Evolutionary conservation across 2,888 invertebrate species (phyloP).

Genomic region (Epistrophella euchroma): DNA sequence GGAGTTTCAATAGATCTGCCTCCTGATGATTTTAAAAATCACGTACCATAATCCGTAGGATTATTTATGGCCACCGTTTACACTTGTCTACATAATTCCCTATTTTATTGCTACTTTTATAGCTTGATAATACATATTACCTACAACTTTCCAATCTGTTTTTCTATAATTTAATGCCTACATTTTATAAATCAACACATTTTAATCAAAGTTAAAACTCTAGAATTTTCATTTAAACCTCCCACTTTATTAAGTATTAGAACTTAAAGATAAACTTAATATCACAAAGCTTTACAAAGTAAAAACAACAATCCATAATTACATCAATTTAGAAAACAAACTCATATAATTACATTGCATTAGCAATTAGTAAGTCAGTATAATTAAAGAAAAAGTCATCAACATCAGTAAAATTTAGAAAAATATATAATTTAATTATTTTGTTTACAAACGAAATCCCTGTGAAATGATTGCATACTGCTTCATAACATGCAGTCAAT

Average conservation of each 20-base stretch:
- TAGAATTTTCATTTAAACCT: not conserved
- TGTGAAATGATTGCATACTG: not conserved
- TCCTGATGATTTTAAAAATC: no score
- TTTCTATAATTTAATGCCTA: no score
- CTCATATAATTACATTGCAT: not conserved
- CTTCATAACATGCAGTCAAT: not conserved
- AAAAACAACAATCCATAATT: not conserved
- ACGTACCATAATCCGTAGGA: no score
- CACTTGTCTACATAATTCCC: no score
- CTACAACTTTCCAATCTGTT: no score
- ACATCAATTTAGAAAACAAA: conserved; percentile 11
- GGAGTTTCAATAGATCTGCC: no score
- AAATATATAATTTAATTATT: conserved; percentile 7
- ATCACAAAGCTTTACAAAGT: not conserved
- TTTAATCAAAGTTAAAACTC: not conserved
- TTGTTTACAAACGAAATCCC: conserved; percentile 3
- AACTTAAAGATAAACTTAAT: no score
- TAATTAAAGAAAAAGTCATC: not conserved
- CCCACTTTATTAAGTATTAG: not conserved
- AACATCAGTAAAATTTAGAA: not conserved
- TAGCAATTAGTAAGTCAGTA: not conserved
- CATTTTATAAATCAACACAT: no score
- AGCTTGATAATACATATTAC: no score
- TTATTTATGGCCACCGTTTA: no score
- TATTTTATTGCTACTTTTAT: no score